Conservation (phyloP, 2,888 invertebrate genomes). For the Polyommatus icarus region DNA sequence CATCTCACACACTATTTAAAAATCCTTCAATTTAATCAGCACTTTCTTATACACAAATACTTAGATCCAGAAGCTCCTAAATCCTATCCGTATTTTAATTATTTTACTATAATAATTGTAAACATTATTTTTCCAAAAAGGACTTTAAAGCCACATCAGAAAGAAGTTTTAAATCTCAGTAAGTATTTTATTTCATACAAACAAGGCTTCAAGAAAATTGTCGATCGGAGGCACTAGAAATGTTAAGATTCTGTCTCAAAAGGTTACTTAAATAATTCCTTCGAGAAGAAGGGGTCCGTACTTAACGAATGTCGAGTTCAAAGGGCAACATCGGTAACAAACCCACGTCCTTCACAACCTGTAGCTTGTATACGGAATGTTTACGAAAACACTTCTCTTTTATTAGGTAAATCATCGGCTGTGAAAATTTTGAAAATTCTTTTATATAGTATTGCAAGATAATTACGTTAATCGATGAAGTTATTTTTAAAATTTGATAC, state of each 20-base stretch:
- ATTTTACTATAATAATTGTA: no score
- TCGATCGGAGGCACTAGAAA: slow-evolving; percentile 51
- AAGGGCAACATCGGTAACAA: slow-evolving; percentile 6
- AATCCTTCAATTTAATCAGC: no score
- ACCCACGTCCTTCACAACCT: slow-evolving; percentile 9
- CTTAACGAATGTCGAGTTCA: slow-evolving; percentile 29
- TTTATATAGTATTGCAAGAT: no score
- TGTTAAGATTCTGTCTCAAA: slow-evolving; percentile 59
- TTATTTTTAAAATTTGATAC: not conserved
- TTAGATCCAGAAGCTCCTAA: no score
- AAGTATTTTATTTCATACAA: not conserved
- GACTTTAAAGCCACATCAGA: not conserved
- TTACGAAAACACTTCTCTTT: not conserved
- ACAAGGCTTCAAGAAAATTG: slow-evolving; percentile 55
- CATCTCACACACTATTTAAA: no score
- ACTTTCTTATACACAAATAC: no score
- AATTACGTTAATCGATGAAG: not conserved
- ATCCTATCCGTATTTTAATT: not conserved
- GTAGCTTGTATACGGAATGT: not conserved
- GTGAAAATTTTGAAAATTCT: no score
- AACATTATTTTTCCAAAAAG: not conserved
- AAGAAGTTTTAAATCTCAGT: not conserved
- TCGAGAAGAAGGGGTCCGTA: slow-evolving; percentile 38
- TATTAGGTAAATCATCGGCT: not conserved
- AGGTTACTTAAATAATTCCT: slow-evolving; percentile 61